These are phyloP conservation scores for Drosophila rufa DNA, from an alignment of 1,140 invertebrate species.

Conservation along the genomic window DNA sequence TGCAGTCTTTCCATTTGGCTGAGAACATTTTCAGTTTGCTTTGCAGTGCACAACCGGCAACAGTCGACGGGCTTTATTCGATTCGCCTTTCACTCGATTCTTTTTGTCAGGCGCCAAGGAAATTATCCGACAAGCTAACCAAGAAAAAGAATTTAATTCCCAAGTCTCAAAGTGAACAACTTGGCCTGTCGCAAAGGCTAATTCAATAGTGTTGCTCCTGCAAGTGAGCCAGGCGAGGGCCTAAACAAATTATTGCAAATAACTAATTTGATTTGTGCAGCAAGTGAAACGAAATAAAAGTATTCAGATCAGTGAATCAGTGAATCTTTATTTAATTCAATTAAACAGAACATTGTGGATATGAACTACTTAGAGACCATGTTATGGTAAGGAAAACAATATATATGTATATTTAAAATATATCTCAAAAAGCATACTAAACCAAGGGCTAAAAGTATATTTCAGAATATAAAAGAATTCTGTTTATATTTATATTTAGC, in stretches of 20 bases:
- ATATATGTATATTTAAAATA: neutral
- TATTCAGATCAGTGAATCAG: conserved; percentile 9
- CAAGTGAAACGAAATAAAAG: conserved; percentile 31
- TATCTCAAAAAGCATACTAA: neutral
- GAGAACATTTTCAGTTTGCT: conserved; percentile 67
- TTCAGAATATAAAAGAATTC: neutral
- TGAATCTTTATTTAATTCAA: conserved; percentile 2
- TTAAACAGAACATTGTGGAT: neutral
- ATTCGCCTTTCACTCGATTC: conserved; percentile 32
- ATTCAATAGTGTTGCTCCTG: conserved; percentile 32
- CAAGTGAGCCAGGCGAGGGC: conserved; percentile 1
- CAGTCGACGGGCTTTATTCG: conserved; percentile 59
- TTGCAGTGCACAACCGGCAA: conserved; percentile 70
- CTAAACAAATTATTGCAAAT: conserved; percentile 27
- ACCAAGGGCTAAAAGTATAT: neutral
- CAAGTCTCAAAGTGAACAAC: conserved; percentile 26
- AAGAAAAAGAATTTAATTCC: conserved; percentile 23
- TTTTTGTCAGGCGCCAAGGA: conserved; percentile 20
- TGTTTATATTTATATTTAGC: too few relatives aligned
- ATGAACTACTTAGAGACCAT: conserved; percentile 79
- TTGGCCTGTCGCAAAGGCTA: conserved; percentile 2
- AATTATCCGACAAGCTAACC: conserved; percentile 30
- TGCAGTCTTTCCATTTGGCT: conserved; percentile 56
- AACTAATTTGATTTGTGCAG: conserved; percentile 23
- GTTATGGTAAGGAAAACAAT: conserved; percentile 50